Percentiles rank a stretch among this genome's conserved stretches.
Evolutionary conservation across 2,113 vertebrate genomes (phyloP).

Genomic region (Lathamus discolor): DNA sequence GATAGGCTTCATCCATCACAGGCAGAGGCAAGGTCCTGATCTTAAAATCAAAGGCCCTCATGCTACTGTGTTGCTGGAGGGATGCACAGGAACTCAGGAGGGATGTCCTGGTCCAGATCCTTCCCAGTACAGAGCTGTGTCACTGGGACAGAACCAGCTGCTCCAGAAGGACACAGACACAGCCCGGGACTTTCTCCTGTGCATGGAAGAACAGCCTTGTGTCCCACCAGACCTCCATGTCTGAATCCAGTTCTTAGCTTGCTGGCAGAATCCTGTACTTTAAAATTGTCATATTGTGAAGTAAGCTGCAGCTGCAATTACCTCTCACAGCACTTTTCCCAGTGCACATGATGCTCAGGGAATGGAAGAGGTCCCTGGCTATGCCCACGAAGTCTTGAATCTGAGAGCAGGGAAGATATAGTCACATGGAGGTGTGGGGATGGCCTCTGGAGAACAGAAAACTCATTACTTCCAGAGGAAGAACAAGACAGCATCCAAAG

Average conservation of each 20-base stretch:
- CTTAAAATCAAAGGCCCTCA: neutral
- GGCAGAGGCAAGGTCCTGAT: neutral
- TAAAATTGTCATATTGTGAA: neutral
- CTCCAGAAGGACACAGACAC: neutral
- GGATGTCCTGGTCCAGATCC: neutral
- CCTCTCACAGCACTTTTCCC: neutral
- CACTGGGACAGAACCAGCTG: neutral
- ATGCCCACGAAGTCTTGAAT: neutral
- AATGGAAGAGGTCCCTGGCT: neutral
- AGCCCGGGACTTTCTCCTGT: neutral
- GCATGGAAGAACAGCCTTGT: neutral
- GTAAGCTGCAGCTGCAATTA: neutral
- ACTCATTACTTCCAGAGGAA: neutral
- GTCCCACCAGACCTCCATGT: neutral
- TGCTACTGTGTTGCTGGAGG: neutral
- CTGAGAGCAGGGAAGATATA: neutral
- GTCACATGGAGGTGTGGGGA: neutral
- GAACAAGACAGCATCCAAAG: neutral
- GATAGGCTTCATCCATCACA: fast-evolving
- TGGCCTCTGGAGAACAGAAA: neutral
- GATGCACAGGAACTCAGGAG: neutral
- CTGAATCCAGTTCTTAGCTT: neutral
- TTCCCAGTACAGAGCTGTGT: neutral
- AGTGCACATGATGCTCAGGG: neutral
- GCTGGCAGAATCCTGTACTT: neutral